Base-by-base conservation (phyloP, 23 tunicate species). In the Ciona savignyi region DNA sequence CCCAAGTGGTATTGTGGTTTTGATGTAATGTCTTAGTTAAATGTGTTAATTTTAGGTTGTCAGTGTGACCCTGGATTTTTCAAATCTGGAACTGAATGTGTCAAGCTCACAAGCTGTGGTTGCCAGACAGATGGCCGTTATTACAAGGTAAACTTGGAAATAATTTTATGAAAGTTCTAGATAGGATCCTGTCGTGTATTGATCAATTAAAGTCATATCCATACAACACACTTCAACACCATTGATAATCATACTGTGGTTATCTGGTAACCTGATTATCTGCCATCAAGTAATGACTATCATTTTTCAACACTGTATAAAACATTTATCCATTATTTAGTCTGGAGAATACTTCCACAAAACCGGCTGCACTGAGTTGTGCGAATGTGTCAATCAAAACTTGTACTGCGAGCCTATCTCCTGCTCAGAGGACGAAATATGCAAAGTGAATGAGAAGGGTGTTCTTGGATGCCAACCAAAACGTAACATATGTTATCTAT, bases 81-180 rank as follows among this genome's bases (percentile, higher is more conserved):
- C 33, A 62, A 63, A 34, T 63, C 85, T 0, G 78, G 72, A 0
- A 27, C 51, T 0, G 78, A 80, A 32, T 80, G 85, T 33, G 78
- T 80, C 24, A 33, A 63, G 29, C 42, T 49, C 1, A n/a, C 25
- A 0, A 72, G 73, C 20, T 80, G 85, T 80, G 85, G 85, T 19
- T 80, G 85, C 29, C 22, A 25, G 29, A 19, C n/a, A 11, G 72
- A 72, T 72, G 78, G 78, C 24, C 72, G 30, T 23, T 80, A 80
- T 65, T 63, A 63, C 60, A 73, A 72, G 85, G 85, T 80, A 51
- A 0, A 34, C 2, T 2, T 42, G 56, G 15, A 15, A 42, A n/a
- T n/a, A n/a, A n/a, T n/a, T n/a, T n/a, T n/a, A n/a, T n/a, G n/a
- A n/a, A n/a, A n/a, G n/a, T n/a, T n/a, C n/a, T n/a, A n/a, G n/a